Conservation (phyloP, 2,797 vertebrate species). For the Sebastiscus albofasciatus region DNA sequence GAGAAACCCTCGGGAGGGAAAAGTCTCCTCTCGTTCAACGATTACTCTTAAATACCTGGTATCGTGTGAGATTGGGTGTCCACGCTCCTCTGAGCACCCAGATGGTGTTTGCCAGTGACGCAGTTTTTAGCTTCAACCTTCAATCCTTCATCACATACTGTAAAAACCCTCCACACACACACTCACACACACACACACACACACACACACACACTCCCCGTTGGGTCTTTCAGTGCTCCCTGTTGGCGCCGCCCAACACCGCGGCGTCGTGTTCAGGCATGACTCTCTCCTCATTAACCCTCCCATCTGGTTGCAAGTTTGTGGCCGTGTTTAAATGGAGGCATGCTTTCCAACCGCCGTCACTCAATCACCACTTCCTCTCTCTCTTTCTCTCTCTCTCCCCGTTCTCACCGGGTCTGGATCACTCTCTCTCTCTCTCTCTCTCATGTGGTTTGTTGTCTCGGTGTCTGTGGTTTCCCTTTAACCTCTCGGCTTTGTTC, state of each 20-base stretch:
- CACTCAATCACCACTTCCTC: conserved; percentile 51
- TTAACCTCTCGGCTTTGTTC: conserved; percentile 13
- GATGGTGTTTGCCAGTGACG: conserved; percentile 62
- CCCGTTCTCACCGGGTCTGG: background rate
- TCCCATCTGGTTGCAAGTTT: conserved; percentile 60
- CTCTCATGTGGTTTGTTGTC: background rate
- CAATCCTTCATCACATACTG: conserved; percentile 37
- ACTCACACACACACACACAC: background rate
- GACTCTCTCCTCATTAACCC: conserved; percentile 67
- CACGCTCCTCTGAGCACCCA: conserved; percentile 50
- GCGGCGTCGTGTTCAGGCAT: conserved; percentile 59
- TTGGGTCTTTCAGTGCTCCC: conserved; percentile 39
- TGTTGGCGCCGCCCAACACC: conserved; percentile 46
- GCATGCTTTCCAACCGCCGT: conserved; percentile 40
- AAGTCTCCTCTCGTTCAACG: background rate
- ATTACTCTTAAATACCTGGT: conserved; percentile 3
- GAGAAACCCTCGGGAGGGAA: background rate
- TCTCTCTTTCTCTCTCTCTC: background rate
- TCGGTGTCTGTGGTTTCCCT: background rate
- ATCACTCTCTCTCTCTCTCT: background rate
- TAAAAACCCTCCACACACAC: conserved; percentile 18
- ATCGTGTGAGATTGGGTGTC: conserved; percentile 21
- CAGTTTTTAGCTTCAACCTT: conserved; percentile 53
- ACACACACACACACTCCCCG: background rate
- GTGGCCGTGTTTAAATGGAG: conserved; percentile 46